phyloP scores from a whole-genome alignment of 2,888 invertebrate genomes.

The Dicranocentrus wangi region DNA sequence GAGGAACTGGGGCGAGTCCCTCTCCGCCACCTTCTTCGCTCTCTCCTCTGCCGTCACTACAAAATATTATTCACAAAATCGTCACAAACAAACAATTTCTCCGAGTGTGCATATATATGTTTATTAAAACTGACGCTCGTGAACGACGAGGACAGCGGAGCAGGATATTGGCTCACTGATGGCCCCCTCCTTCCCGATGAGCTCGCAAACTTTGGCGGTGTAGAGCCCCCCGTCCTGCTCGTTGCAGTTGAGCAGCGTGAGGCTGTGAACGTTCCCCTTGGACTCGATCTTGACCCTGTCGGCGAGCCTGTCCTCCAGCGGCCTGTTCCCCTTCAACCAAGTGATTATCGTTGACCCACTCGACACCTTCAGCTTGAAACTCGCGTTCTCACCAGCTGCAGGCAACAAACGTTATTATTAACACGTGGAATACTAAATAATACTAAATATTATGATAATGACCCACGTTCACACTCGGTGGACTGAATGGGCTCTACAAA shows the following conservation, averaged over 20 bases:
- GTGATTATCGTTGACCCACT: constrained; percentile 80
- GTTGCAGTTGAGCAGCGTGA: constrained; percentile 84
- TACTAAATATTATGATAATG: too few species aligned
- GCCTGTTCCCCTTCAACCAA: constrained; percentile 92
- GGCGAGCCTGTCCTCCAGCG: constrained; percentile 83
- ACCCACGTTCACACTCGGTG: constrained; percentile 71
- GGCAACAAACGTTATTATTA: too few species aligned
- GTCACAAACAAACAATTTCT: constrained; percentile 75
- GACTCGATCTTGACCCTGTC: constrained; percentile 82
- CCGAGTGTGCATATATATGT: too few species aligned
- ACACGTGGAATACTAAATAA: too few species aligned
- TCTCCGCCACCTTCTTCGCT: constrained; percentile 80
- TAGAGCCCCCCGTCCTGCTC: constrained; percentile 91
- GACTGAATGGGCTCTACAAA: constrained; percentile 62
- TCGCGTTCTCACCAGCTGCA: constrained; percentile 87
- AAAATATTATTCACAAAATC: constrained; percentile 31
- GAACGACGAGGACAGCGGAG: constrained; percentile 90
- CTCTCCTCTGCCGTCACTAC: constrained; percentile 84
- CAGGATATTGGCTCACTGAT: constrained; percentile 85
- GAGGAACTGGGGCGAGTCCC: constrained; percentile 86
- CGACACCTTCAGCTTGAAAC: constrained; percentile 85
- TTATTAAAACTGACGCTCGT: too few species aligned
- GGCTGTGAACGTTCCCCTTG: constrained; percentile 79
- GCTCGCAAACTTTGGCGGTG: constrained; percentile 83
- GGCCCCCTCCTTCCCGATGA: constrained; percentile 13